These are phyloP conservation scores for Idaea dimidiata DNA, from an alignment of 2,888 invertebrate genomes.

Conservation along the genomic window DNA sequence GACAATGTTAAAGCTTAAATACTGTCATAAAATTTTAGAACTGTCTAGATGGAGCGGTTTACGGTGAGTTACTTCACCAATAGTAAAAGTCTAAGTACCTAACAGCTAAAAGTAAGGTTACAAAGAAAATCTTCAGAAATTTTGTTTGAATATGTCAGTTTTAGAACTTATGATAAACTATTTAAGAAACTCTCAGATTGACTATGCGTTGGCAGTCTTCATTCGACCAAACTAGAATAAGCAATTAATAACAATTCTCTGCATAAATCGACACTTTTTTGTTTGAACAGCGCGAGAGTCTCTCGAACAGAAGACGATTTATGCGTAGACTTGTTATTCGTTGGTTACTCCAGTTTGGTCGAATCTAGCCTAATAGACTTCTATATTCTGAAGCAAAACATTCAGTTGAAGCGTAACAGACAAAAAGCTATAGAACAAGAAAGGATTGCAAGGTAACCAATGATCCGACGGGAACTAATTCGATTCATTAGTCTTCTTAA, in stretches of 20 bases:
- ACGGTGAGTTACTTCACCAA: too few species aligned
- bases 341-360: too few species aligned
- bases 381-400: conserved; percentile 5
- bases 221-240: too few species aligned
- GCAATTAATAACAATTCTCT: too few species aligned
- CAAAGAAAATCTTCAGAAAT: not conserved
- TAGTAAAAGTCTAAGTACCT: too few species aligned
- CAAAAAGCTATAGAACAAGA: not conserved
- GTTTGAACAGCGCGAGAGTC: too few species aligned
- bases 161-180: not conserved
- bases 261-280: too few species aligned
- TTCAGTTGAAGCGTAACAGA: not conserved
- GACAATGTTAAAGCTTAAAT: conserved; percentile 5
- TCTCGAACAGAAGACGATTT: too few species aligned
- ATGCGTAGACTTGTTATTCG: too few species aligned
- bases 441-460: not conserved
- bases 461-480: conserved; percentile 24
- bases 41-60: not conserved
- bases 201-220: not conserved
- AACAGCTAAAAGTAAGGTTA: too few species aligned
- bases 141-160: not conserved
- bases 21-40: not conserved
- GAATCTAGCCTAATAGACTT: too few species aligned
- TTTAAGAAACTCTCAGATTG: not conserved
- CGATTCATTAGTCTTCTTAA: conserved; percentile 25